Evolutionary conservation across 2,888 invertebrate species (phyloP).

Genomic region (Sinodicranocentrus sp.): DNA sequence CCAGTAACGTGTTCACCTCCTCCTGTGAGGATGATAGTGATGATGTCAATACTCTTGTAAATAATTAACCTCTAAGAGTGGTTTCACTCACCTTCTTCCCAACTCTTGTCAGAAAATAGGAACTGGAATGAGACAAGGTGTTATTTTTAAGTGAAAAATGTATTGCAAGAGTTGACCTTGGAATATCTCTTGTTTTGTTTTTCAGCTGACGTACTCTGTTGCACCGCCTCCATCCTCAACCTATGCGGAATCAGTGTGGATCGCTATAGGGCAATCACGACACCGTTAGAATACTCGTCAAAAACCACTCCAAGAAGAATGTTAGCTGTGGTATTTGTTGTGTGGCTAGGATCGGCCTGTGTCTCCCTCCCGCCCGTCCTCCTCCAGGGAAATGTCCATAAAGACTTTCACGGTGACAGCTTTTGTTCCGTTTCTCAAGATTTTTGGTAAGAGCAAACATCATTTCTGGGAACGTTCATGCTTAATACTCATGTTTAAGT

Average conservation of each 20-base stretch:
- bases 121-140: no score
- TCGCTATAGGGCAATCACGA: conserved; percentile 94
- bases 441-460: conserved; percentile 90
- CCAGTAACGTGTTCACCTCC: background rate
- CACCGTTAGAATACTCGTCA: conserved; percentile 96
- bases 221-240: conserved; percentile 98
- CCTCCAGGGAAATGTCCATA: conserved; percentile 92
- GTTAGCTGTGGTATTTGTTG: conserved; percentile 92
- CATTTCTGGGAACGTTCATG: no score
- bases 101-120: no score
- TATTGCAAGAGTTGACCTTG: no score
- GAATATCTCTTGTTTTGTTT: no score
- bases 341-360: conserved; percentile 95
- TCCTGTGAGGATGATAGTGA: background rate
- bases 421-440: conserved; percentile 93
- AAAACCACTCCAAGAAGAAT: conserved; percentile 95
- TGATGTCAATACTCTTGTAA: background rate
- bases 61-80: no score
- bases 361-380: conserved; percentile 95
- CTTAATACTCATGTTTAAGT: no score
- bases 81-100: no score
- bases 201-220: conserved; percentile 98
- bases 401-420: conserved; percentile 78
- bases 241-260: conserved; percentile 99
- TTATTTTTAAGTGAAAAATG: no score